phyloP scores from a whole-genome alignment of 2,888 invertebrate genomes.

The Dexiosoma caninum region DNA sequence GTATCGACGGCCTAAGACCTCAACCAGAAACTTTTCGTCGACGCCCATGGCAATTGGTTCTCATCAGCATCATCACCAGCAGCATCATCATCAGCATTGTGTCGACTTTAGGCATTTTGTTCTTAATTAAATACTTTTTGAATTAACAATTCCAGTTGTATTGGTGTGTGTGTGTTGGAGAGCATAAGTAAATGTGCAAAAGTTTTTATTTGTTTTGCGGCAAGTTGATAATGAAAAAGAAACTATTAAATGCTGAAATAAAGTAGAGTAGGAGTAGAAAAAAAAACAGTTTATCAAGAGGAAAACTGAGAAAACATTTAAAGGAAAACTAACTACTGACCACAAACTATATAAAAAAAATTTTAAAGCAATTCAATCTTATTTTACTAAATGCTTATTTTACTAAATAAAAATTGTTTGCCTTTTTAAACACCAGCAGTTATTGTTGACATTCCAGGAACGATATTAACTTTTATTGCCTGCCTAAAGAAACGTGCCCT shows the following conservation, averaged over 20 bases:
- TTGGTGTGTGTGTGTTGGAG: neutral
- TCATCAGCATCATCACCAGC: neutral
- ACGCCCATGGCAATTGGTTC: neutral
- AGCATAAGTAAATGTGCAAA: neutral
- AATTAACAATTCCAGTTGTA: slow-evolving; percentile 44
- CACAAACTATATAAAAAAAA: no score
- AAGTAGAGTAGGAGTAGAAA: slow-evolving; percentile 2
- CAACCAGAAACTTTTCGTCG: no score
- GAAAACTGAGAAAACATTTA: slow-evolving; percentile 41
- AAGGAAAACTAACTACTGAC: slow-evolving; percentile 47
- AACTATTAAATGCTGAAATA: slow-evolving; percentile 14
- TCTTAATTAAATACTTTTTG: slow-evolving; percentile 17
- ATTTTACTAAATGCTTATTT: no score
- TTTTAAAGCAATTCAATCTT: no score
- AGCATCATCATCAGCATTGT: neutral
- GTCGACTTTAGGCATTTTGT: slow-evolving; percentile 4
- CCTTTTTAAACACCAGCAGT: no score
- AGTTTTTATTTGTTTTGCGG: neutral
- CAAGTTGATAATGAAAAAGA: neutral
- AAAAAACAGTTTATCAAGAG: neutral
- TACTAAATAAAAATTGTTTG: no score
- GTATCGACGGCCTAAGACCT: no score
- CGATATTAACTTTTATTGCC: no score
- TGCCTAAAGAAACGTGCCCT: no score
- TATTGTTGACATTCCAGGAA: no score